Conservation (phyloP, 2,888 invertebrate species). For the Neoitamus cyanurus region DNA sequence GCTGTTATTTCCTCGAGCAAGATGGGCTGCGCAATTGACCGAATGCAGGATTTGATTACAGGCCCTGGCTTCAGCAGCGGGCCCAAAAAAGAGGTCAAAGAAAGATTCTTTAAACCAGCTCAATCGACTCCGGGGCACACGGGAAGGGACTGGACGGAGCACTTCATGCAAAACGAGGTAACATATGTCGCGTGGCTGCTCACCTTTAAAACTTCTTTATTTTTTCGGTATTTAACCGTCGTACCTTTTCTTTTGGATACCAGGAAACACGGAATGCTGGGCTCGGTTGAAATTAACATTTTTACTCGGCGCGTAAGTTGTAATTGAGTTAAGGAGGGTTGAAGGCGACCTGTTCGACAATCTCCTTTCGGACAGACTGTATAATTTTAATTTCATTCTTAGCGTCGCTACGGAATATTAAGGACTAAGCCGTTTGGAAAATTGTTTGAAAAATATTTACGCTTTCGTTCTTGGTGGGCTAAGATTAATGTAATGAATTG, state of each 20-base stretch:
- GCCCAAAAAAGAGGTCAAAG: slow-evolving; percentile 39
- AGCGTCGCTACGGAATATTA: neutral
- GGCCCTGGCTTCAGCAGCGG: slow-evolving; percentile 1
- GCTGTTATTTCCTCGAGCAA: slow-evolving; percentile 2
- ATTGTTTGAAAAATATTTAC: neutral
- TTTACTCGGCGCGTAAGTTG: slow-evolving; percentile 23
- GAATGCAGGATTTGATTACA: slow-evolving; percentile 44
- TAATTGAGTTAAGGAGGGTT: slow-evolving; percentile 32
- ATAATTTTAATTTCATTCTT: neutral
- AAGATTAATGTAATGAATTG: neutral
- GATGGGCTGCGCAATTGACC: slow-evolving; percentile 35
- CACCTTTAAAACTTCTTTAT: slow-evolving; percentile 28
- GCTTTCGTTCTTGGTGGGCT: neutral
- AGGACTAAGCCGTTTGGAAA: neutral
- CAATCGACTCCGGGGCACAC: neutral
- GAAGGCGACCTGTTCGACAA: neutral
- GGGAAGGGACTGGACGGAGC: slow-evolving; percentile 1
- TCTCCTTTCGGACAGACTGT: neutral
- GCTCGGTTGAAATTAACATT: slow-evolving; percentile 12
- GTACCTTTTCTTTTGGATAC: neutral
- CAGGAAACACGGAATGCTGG: slow-evolving; percentile 38
- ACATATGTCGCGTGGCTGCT: slow-evolving; percentile 46
- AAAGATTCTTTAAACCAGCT: slow-evolving; percentile 40
- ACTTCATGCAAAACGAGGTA: neutral
- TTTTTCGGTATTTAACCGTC: neutral